phyloP scores from a whole-genome alignment of 2,888 invertebrate genomes.

The Sepiola atlantica region DNA sequence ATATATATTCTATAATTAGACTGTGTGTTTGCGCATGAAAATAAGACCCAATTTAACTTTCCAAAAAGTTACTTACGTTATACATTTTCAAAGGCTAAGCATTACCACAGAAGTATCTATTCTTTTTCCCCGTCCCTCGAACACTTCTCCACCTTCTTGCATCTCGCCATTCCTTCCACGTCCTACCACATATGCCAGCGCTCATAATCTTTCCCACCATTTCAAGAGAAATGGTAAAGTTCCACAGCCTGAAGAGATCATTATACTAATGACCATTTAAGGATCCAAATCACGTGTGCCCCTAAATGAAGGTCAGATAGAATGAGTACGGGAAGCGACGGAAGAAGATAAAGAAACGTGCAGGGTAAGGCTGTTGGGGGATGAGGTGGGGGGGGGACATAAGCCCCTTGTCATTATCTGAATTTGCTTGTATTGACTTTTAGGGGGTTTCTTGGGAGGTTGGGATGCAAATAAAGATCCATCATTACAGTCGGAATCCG shows the following conservation, averaged over 20 bases:
- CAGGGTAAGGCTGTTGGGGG: background rate
- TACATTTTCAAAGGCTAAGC: background rate
- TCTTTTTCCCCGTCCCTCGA: background rate
- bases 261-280: conserved; percentile 32
- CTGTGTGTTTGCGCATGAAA: background rate
- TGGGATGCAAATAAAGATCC: background rate
- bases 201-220: background rate
- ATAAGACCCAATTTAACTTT: background rate
- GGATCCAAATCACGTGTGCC: conserved; percentile 32
- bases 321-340: background rate
- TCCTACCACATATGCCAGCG: background rate
- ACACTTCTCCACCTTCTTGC: background rate
- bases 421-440: conserved; percentile 18
- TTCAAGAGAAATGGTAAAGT: conserved; percentile 32
- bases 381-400: background rate
- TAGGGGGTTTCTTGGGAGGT: background rate
- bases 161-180: too few species aligned
- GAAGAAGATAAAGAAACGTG: background rate
- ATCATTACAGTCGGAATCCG: conserved; percentile 2
- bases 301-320: background rate
- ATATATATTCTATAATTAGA: background rate
- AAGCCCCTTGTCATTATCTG: background rate
- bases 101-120: background rate
- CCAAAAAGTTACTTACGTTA: background rate
- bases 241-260: conserved; percentile 8